Base-by-base conservation (phyloP, 2,113 vertebrate genomes). In the Ceuthmochares aereus region DNA sequence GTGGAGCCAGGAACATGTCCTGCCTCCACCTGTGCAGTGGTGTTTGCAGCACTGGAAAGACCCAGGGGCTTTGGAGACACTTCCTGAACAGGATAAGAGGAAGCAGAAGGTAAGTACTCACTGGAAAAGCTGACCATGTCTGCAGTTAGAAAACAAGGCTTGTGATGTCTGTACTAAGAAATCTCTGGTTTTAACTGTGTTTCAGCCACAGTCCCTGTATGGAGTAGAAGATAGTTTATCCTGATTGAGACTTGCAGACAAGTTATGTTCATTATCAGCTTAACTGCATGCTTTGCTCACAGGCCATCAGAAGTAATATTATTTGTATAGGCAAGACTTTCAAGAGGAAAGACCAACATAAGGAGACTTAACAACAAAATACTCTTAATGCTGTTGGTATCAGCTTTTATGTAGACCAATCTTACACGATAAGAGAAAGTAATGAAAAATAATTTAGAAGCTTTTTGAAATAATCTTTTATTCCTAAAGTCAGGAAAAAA, bases 361-460 rank as follows among this genome's bases (percentile, higher is more conserved):
- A 76, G 59, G 26, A 91, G 55, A 80, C 59, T 87, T 87, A 90
- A 83, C 34, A 94, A 25, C 62, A 93, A 93, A 94, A 93, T 69
- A 56, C 52, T 80, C 89, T 27, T 58, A 87, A 42, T 47, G 59
- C 8, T 77, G 4, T 77, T 85, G 34, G 23, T 70, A 79, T 51
- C 42, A 66, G 34, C 34, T 94, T 66, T 22, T 32, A 4, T 37
- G 36, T 67, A 80, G 78, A 76, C 26, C 55, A 85, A 29, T 60
- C 22, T 45, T 77, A 66, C 0, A 0, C 47, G 29, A 67, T 42
- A 74, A 34, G 51, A 30, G 43, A 91, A 73, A 80, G 70, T 79
- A 89, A 87, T 25, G 1, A 90, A 93, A 91, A 55, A 93, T 84
- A 83, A 76, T 87, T 88, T 83, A 4, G 91, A 93, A 93, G 13